Percentiles rank a stretch among this genome's conserved stretches.
Conservation (phyloP, 2,113 vertebrate genomes). For the Clarias macrocephalus region DNA sequence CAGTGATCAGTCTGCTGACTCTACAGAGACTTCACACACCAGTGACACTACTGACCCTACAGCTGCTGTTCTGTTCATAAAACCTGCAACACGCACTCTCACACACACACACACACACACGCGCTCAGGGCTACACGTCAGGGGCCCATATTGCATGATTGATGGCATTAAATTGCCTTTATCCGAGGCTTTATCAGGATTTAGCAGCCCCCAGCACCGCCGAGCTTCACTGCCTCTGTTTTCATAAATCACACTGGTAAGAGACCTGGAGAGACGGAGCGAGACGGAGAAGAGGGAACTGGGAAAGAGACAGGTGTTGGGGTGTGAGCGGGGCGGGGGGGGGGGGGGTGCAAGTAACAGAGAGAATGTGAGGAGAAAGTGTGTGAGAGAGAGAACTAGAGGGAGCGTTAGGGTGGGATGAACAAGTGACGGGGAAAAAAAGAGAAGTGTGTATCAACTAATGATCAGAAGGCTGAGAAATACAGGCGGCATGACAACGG, state of each 20-base stretch:
- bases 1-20: slow-evolving; percentile 1
- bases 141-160: slow-evolving; percentile 70
- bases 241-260: slow-evolving; percentile 73
- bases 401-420: slow-evolving; percentile 49
- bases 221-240: slow-evolving; percentile 68
- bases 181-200: slow-evolving; percentile 79
- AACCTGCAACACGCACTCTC: slow-evolving; percentile 6
- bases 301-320: slow-evolving; percentile 39
- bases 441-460: background rate
- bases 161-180: slow-evolving; percentile 81
- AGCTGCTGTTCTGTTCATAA: slow-evolving; percentile 9
- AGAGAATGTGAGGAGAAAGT: background rate
- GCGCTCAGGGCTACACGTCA: slow-evolving; percentile 65
- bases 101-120: slow-evolving; percentile 24
- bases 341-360: slow-evolving; percentile 43
- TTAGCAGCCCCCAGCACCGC: slow-evolving; percentile 70
- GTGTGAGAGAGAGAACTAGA: slow-evolving; percentile 1
- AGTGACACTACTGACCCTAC: background rate
- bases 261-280: slow-evolving; percentile 19
- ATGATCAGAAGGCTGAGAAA: background rate
- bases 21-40: slow-evolving; percentile 21
- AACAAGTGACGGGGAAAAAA: background rate
- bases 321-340: background rate
- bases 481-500: background rate
- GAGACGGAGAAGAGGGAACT: slow-evolving; percentile 24